A percentile compares a stretch with the other conserved stretches of the same genome.
phyloP scores from a whole-genome alignment of 2,113 vertebrate species.

The Opisthocomus hoazin region DNA sequence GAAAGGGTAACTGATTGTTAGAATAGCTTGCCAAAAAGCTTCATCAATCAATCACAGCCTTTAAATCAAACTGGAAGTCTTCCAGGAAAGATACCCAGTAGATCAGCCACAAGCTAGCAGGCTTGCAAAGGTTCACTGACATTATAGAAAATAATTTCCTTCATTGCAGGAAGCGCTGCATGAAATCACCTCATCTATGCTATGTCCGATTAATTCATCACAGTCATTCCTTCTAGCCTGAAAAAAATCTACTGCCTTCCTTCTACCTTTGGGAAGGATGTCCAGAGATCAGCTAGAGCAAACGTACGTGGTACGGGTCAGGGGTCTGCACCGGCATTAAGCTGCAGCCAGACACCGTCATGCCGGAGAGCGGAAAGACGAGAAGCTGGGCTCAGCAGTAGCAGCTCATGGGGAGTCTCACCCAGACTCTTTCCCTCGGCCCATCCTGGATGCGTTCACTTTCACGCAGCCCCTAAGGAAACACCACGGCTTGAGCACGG shows the following conservation, averaged over 20 bases:
- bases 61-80: background rate
- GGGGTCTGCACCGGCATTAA: background rate
- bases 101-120: background rate
- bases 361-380: rapidly evolving
- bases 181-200: background rate
- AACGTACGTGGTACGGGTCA: background rate
- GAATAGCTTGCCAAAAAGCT: background rate
- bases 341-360: background rate
- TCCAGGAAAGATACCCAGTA: background rate
- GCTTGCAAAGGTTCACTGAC: background rate
- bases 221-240: background rate
- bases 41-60: background rate
- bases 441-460: background rate
- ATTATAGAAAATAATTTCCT: background rate
- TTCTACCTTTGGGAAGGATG: background rate
- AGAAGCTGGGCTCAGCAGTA: background rate
- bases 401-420: background rate
- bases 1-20: background rate
- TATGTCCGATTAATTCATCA: background rate
- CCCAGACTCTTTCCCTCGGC: background rate
- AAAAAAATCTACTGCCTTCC: background rate
- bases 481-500: background rate
- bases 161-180: background rate
- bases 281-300: background rate
- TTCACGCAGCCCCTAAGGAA: background rate